Evolutionary conservation across 1,140 invertebrate genomes (phyloP).

Genomic region (Lasaia peninsularis): DNA sequence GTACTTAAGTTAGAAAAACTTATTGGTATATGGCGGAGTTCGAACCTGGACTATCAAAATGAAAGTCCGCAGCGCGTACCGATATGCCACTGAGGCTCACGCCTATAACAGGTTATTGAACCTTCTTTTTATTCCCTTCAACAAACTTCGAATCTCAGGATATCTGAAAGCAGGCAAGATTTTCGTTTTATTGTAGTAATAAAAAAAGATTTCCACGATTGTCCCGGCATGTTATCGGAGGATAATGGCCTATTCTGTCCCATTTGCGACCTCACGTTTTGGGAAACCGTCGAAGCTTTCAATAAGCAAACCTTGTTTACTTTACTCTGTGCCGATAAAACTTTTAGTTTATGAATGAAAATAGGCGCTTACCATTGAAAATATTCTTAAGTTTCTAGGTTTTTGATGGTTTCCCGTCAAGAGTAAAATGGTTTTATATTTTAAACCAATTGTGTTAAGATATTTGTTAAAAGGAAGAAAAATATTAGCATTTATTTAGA

Average conservation of each 20-base stretch:
- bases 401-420: background rate
- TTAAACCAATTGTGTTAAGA: no score
- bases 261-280: background rate
- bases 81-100: no score
- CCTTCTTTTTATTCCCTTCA: no score
- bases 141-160: no score
- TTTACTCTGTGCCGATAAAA: background rate
- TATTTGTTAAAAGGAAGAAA: no score
- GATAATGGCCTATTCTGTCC: background rate
- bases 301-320: slow-evolving; percentile 9
- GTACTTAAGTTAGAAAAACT: no score
- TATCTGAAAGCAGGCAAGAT: background rate
- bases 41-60: no score
- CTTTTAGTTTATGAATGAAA: slow-evolving; percentile 1
- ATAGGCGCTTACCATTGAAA: background rate
- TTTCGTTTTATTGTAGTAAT: background rate
- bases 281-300: background rate
- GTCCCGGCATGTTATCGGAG: background rate
- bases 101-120: no score
- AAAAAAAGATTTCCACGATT: background rate
- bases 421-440: no score
- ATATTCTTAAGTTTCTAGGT: background rate
- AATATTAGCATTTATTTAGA: no score
- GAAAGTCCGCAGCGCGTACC: no score
- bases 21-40: no score